Conservation (phyloP, 2,113 vertebrate genomes). For the Myiozetetes cayanensis region DNA sequence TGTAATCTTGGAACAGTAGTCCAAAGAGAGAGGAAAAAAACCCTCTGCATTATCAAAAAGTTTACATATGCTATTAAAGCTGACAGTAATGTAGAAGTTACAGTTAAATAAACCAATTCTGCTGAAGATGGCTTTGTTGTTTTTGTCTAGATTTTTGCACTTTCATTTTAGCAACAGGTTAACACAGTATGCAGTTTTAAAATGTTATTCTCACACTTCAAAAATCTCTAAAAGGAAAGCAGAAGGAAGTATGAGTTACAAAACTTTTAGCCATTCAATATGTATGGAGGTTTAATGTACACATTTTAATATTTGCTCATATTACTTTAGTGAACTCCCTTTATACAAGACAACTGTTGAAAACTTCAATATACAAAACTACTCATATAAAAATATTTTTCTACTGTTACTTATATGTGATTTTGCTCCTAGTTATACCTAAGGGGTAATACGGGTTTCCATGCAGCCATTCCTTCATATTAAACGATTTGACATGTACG, state of each 20-base stretch:
- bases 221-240: not conserved
- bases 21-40: not conserved
- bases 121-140: not conserved
- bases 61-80: not conserved
- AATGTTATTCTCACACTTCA: not conserved
- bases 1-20: not conserved
- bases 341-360: not conserved
- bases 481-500: not conserved
- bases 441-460: not conserved
- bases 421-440: not conserved
- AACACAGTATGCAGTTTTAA: not conserved
- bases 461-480: not conserved
- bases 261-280: not conserved
- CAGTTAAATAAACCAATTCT: not conserved
- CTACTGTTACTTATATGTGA: not conserved
- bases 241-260: not conserved
- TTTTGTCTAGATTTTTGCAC: not conserved
- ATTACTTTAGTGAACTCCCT: not conserved
- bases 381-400: not conserved
- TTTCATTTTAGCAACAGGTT: not conserved
- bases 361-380: not conserved
- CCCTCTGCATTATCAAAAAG: not conserved
- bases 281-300: not conserved
- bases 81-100: not conserved
- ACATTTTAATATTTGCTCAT: not conserved